Evolutionary conservation across 2,797 vertebrate genomes (phyloP).

Genomic region (Ptychadena robeensis): DNA sequence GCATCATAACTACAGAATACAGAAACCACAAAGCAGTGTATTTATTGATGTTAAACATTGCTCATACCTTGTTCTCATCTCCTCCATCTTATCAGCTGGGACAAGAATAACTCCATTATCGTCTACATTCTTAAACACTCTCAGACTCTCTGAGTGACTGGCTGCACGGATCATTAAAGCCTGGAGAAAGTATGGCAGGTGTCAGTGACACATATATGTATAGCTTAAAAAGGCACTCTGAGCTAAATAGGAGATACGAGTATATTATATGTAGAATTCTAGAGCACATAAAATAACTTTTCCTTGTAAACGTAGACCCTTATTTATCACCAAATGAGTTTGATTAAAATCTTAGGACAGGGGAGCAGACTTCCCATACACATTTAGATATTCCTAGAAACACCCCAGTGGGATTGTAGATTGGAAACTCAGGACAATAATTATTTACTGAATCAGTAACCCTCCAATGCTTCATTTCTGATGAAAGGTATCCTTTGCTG

Average conservation of each 20-base stretch:
- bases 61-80: constrained; percentile 86
- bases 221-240: not conserved
- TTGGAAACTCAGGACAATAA: no score
- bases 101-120: constrained; percentile 80
- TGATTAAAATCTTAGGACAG: no score
- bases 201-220: not conserved
- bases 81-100: constrained; percentile 85
- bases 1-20: not conserved
- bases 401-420: no score
- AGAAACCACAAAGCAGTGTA: not conserved
- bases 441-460: no score
- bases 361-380: no score
- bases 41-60: not conserved
- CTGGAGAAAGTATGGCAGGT: constrained; percentile 72
- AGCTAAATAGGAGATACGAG: not conserved
- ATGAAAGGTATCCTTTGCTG: no score
- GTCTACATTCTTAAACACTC: constrained; percentile 84
- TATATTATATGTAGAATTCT: no score
- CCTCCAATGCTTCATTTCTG: no score
- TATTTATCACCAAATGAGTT: no score
- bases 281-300: no score
- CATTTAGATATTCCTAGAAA: no score
- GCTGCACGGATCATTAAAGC: constrained; percentile 82
- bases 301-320: no score
- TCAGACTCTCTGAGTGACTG: constrained; percentile 78